A percentile compares a stretch with the other conserved stretches of the same genome.
phyloP scores from a whole-genome alignment of 2,888 invertebrate genomes.

The Pammene aurita region DNA sequence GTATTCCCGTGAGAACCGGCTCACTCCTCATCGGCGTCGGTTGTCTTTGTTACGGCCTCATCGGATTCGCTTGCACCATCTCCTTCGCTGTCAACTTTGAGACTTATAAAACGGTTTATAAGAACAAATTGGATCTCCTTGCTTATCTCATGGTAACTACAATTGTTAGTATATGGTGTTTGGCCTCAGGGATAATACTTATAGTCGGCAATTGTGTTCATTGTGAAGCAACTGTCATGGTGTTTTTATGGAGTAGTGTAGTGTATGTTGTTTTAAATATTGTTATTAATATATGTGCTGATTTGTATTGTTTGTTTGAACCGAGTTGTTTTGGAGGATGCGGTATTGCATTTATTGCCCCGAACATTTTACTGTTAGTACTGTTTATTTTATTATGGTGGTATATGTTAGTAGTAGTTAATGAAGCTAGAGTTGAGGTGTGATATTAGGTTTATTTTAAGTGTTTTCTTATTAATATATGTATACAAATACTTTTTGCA shows the following conservation, averaged over 20 bases:
- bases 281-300: constrained; percentile 3
- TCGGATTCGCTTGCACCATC: not conserved
- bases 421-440: constrained; percentile 13
- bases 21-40: constrained; percentile 9
- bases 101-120: constrained; percentile 9
- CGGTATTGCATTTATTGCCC: not conserved
- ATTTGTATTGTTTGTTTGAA: constrained; percentile 10
- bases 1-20: constrained; percentile 8
- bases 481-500: not conserved
- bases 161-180: not conserved
- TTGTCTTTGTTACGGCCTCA: not conserved
- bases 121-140: constrained; percentile 19
- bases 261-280: constrained; percentile 17
- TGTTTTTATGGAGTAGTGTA: constrained; percentile 17
- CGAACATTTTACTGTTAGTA: not conserved
- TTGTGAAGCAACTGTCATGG: not conserved
- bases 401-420: constrained; percentile 15
- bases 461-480: not conserved
- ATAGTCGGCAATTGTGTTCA: not conserved
- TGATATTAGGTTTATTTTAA: constrained; percentile 16
- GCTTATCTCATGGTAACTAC: not conserved
- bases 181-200: not conserved
- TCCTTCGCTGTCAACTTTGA: not conserved
- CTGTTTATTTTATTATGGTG: constrained; percentile 9
- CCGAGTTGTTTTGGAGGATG: not conserved